Percentiles rank a stretch among this genome's conserved stretches.
These are phyloP conservation scores for Rhinoraja longicauda DNA, from an alignment of 2,797 vertebrate species.

Conservation along the genomic window DNA sequence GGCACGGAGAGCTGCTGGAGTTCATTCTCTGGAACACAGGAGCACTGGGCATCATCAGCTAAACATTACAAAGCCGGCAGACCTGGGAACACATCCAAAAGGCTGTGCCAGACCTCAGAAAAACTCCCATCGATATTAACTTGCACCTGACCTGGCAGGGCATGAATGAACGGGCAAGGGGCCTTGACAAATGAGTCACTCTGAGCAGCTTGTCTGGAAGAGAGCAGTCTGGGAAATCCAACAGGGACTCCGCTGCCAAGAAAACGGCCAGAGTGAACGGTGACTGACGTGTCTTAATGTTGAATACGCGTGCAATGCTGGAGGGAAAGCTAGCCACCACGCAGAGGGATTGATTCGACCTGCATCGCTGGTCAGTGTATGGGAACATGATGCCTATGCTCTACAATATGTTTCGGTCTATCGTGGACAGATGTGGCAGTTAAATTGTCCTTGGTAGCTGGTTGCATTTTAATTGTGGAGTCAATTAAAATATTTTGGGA, in stretches of 20 bases:
- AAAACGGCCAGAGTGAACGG: not conserved
- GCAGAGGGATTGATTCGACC: not conserved
- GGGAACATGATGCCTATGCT: too few relatives aligned
- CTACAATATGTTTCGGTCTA: not conserved
- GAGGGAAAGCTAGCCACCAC: not conserved
- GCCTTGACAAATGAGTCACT: not conserved
- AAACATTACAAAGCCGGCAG: not conserved
- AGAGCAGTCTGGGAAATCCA: not conserved
- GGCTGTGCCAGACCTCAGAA: not conserved
- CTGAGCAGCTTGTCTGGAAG: not conserved
- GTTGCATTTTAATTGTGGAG: too few relatives aligned
- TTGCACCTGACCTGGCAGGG: not conserved
- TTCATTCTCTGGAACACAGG: not conserved
- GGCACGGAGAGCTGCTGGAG: not conserved
- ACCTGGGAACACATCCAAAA: not conserved
- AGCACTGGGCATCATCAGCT: not conserved
- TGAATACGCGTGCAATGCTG: not conserved
- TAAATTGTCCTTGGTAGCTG: too few relatives aligned
- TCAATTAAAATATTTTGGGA: too few relatives aligned
- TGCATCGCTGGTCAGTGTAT: not conserved
- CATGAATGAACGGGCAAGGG: not conserved
- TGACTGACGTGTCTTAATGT: not conserved
- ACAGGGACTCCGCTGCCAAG: not conserved
- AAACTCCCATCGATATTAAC: not conserved
- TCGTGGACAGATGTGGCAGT: too few relatives aligned